phyloP scores from a whole-genome alignment of 37 sponge, comb jelly and placozoan species.

The Aplysina aerophoba region DNA sequence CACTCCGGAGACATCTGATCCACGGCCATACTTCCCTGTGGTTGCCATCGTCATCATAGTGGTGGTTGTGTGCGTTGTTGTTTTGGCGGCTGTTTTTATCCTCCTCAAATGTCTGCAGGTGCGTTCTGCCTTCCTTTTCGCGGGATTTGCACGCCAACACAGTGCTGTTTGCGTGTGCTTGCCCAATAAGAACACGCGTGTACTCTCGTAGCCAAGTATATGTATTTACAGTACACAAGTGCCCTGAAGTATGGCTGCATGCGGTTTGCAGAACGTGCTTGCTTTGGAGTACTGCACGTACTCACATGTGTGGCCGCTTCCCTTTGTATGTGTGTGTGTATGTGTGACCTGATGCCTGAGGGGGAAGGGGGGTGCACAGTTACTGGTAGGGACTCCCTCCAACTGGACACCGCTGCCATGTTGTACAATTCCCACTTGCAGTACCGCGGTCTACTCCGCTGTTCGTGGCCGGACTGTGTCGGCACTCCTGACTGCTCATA shows the following conservation, averaged over 20 bases:
- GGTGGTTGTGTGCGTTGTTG: conserved; percentile 30
- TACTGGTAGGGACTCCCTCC: no score
- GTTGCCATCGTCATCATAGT: conserved; percentile 47
- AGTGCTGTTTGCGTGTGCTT: no score
- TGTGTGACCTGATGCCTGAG: neutral
- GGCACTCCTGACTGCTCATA: neutral
- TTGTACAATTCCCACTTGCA: neutral
- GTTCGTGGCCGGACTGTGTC: neutral
- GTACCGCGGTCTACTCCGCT: conserved; percentile 1
- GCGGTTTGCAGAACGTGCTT: no score
- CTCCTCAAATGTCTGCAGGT: conserved; percentile 45
- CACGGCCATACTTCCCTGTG: conserved; percentile 29
- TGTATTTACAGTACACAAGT: no score
- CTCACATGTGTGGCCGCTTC: no score
- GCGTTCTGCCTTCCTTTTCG: neutral
- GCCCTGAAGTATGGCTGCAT: no score
- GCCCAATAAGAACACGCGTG: no score
- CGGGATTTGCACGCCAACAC: no score
- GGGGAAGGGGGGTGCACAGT: neutral
- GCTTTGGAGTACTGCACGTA: no score
- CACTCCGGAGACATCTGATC: neutral
- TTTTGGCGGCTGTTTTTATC: conserved; percentile 4
- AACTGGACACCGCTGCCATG: no score
- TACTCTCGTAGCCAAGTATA: no score
- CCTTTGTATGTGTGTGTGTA: no score